phyloP scores from a whole-genome alignment of 2,797 vertebrate species.

The Eulemur albifrons region DNA sequence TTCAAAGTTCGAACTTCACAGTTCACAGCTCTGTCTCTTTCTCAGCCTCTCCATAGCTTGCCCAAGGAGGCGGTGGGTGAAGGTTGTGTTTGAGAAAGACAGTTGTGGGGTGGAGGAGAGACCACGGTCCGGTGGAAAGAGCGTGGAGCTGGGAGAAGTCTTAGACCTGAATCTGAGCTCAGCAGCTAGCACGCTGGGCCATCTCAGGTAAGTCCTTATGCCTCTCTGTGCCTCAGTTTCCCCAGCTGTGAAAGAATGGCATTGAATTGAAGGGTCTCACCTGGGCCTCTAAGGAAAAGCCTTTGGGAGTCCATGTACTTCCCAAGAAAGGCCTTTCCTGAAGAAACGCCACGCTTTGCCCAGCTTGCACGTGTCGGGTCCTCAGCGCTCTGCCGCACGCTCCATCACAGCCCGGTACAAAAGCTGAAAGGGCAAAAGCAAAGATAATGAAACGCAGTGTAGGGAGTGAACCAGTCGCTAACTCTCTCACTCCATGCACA shows the following conservation, averaged over 20 bases:
- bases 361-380: background rate
- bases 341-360: background rate
- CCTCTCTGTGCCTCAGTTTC: background rate
- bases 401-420: background rate
- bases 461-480: slow-evolving; percentile 68
- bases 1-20: background rate
- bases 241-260: background rate
- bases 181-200: background rate
- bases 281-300: background rate
- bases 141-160: background rate
- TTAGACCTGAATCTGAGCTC: too few species aligned
- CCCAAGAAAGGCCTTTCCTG: background rate
- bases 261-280: background rate
- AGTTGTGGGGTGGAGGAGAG: background rate
- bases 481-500: slow-evolving; percentile 65
- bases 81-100: background rate
- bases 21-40: background rate
- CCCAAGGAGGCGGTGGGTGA: accelerated
- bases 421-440: slow-evolving; percentile 66
- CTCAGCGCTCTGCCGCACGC: background rate
- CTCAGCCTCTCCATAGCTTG: background rate
- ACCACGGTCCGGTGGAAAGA: accelerated
- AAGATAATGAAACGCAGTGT: slow-evolving; percentile 44
- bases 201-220: accelerated
- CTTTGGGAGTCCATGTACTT: background rate